Conservation (phyloP, 2,888 invertebrate species). For the Scelioninae gen. 1 region DNA sequence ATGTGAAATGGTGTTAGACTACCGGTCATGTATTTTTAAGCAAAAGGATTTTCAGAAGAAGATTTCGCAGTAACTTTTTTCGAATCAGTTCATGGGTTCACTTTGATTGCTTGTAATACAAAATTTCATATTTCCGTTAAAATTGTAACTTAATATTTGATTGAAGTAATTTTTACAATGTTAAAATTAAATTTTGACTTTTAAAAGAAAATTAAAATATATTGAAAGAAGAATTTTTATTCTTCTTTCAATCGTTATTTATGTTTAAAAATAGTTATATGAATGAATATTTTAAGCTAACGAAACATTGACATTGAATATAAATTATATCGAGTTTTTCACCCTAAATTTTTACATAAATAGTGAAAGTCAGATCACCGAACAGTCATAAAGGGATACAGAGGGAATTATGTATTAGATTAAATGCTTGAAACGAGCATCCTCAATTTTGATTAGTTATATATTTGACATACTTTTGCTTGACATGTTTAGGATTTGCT, state of each 20-base stretch:
- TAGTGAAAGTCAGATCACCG: conserved; percentile 3
- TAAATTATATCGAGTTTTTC: not conserved
- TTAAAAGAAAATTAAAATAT: no score
- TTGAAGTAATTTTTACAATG: no score
- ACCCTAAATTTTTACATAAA: conserved; percentile 6
- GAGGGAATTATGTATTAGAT: conserved; percentile 21
- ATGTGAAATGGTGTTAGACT: conserved; percentile 6
- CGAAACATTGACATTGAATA: conserved; percentile 6
- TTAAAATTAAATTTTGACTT: no score
- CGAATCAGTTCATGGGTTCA: not conserved
- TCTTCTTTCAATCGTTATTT: no score
- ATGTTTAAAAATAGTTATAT: no score
- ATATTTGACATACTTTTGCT: no score
- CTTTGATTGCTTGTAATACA: not conserved
- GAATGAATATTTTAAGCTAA: no score
- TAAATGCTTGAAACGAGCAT: conserved; percentile 1
- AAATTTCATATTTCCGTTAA: not conserved
- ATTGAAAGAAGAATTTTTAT: no score
- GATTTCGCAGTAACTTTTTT: conserved; percentile 8
- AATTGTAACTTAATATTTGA: no score
- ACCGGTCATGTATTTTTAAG: conserved; percentile 21
- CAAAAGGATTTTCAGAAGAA: conserved; percentile 5
- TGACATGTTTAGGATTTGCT: no score
- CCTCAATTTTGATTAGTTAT: conserved; percentile 10
- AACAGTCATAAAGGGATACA: conserved; percentile 29